Evolutionary conservation across 2,797 vertebrate species (phyloP).

Genomic region (Hozukius guyotensis): DNA sequence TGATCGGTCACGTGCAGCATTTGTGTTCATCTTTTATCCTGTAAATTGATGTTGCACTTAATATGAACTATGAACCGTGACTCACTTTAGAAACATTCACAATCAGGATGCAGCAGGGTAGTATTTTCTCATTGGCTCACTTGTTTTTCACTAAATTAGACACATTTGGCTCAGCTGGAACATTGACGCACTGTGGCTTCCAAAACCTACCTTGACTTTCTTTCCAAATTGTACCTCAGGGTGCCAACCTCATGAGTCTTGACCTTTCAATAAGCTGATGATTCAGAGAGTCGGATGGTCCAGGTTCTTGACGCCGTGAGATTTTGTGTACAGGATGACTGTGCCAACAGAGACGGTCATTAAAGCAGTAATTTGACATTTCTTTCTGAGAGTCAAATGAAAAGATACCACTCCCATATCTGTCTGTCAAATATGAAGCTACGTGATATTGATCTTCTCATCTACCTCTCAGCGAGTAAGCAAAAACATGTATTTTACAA

Average conservation of each 20-base stretch:
- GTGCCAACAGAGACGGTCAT: neutral
- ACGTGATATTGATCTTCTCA: neutral
- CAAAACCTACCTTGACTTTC: neutral
- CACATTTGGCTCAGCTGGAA: neutral
- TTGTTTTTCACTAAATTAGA: neutral
- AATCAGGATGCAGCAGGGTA: neutral
- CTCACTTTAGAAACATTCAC: neutral
- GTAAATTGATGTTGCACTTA: neutral
- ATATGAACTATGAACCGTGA: neutral
- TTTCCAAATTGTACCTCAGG: neutral
- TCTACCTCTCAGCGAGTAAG: neutral
- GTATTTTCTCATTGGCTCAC: neutral
- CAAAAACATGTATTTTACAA: neutral
- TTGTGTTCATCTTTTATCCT: conserved; percentile 1
- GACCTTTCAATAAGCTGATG: conserved; percentile 20
- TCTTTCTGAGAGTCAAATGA: neutral
- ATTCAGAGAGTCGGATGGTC: neutral
- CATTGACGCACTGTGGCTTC: neutral
- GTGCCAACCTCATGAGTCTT: neutral
- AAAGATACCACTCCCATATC: neutral
- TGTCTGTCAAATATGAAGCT: neutral
- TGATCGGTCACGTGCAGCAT: neutral
- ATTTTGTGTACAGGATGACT: neutral
- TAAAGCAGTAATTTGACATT: neutral
- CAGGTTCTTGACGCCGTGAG: neutral